Conservation (phyloP, 2,888 invertebrate species). For the Drosophila longiperda region DNA sequence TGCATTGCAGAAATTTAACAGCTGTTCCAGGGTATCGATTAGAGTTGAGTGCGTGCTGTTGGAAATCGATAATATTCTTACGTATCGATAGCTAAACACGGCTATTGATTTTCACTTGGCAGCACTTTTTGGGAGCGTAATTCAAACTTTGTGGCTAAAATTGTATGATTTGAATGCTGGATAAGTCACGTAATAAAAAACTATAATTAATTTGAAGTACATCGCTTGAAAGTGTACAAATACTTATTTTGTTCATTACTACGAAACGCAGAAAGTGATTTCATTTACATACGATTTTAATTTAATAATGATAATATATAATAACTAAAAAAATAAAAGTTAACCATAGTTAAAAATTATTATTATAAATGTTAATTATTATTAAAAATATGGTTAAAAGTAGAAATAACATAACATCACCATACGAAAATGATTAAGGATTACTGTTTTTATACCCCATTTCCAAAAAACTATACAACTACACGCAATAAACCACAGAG, state of each 20-base stretch:
- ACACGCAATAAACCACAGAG: background rate
- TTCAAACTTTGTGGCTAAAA: background rate
- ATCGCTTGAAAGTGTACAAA: background rate
- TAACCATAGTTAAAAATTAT: background rate
- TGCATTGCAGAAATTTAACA: constrained; percentile 43
- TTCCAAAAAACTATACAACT: background rate
- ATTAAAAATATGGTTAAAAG: background rate
- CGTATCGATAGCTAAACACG: background rate
- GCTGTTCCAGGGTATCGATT: constrained; percentile 34
- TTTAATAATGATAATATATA: background rate
- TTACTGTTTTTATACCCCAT: background rate
- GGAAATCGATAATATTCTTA: background rate
- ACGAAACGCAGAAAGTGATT: background rate
- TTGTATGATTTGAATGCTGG: background rate
- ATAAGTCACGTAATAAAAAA: background rate
- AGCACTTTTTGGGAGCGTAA: constrained; percentile 19
- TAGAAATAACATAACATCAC: background rate
- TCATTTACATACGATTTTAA: background rate
- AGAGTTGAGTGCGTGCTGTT: constrained; percentile 19
- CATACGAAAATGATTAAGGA: too few species aligned
- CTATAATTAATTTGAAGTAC: background rate
- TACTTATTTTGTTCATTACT: background rate
- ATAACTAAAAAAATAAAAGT: background rate
- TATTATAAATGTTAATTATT: background rate
- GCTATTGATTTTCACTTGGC: background rate